Conservation (phyloP, 1,140 invertebrate species). For the Phortica variegata region DNA sequence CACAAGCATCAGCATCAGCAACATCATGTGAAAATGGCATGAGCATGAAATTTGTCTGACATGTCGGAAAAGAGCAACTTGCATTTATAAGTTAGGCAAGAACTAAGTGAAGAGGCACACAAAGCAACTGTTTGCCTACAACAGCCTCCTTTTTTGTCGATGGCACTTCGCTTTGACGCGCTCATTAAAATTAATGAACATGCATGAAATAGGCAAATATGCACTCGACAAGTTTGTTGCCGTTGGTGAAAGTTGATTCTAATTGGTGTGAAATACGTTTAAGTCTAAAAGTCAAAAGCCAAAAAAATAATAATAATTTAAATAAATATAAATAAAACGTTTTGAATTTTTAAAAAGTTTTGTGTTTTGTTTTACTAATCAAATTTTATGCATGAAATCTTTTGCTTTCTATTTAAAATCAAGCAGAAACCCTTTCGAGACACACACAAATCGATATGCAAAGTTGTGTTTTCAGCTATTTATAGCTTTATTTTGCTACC, state of each 20-base stretch:
- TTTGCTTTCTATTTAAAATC: too few species aligned
- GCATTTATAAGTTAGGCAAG: not conserved
- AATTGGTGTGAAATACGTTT: not conserved
- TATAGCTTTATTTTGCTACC: too few species aligned
- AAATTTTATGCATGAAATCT: too few species aligned
- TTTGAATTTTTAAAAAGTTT: too few species aligned
- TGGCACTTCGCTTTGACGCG: constrained; percentile 15
- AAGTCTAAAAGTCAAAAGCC: too few species aligned
- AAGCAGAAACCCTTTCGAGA: too few species aligned
- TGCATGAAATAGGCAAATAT: constrained; percentile 3
- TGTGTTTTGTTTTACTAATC: too few species aligned
- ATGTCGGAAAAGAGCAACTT: constrained; percentile 42
- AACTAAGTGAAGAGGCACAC: not conserved
- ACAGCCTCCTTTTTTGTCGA: too few species aligned
- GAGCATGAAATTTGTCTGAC: constrained; percentile 36
- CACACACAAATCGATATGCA: too few species aligned
- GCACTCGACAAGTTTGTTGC: too few species aligned
- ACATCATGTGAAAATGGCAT: not conserved
- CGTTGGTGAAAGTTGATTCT: too few species aligned
- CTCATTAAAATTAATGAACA: constrained; percentile 47
- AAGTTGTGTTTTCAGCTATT: too few species aligned
- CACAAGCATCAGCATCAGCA: constrained; percentile 1
- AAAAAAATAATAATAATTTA: not conserved
- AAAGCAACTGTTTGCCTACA: constrained; percentile 6
- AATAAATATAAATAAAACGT: constrained; percentile 1